Conservation (phyloP, 2,888 invertebrate genomes). For the Aporophyla nigra region DNA sequence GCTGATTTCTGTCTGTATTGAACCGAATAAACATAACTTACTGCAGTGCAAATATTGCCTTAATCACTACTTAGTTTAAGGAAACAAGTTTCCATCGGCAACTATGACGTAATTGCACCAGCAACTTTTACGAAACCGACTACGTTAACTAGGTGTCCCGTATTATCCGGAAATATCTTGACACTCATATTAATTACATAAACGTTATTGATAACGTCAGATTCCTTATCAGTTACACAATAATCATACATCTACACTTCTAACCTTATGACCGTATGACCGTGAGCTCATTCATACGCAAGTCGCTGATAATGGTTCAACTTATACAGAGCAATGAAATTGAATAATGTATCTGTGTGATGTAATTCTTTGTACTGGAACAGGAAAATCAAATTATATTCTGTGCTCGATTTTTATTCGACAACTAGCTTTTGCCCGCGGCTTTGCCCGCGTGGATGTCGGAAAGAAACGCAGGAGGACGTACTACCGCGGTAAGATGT, state of each 20-base stretch:
- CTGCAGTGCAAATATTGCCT: not conserved
- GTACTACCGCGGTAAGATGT: no score
- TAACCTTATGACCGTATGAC: slow-evolving; percentile 48
- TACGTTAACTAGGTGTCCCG: not conserved
- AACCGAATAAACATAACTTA: not conserved
- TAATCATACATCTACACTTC: slow-evolving; percentile 35
- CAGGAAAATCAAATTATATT: not conserved
- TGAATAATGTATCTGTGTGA: slow-evolving; percentile 37
- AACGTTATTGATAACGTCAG: slow-evolving; percentile 35
- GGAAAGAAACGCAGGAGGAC: no score
- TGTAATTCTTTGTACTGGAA: slow-evolving; percentile 12
- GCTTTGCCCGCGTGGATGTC: no score
- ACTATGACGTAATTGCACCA: not conserved
- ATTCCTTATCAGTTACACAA: slow-evolving; percentile 41
- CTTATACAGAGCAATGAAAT: not conserved
- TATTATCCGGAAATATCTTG: slow-evolving; percentile 4
- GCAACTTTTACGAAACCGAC: not conserved
- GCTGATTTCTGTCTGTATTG: not conserved
- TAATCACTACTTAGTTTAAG: not conserved
- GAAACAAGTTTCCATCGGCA: slow-evolving; percentile 25
- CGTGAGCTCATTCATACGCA: slow-evolving; percentile 50
- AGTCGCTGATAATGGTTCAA: slow-evolving; percentile 29
- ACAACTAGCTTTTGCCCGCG: no score
- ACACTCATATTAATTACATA: slow-evolving; percentile 9
- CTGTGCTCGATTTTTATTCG: not conserved